Percentiles rank a stretch among this genome's conserved stretches.
phyloP scores from a whole-genome alignment of 23 tunicate species.

The Oikopleura dioica region DNA sequence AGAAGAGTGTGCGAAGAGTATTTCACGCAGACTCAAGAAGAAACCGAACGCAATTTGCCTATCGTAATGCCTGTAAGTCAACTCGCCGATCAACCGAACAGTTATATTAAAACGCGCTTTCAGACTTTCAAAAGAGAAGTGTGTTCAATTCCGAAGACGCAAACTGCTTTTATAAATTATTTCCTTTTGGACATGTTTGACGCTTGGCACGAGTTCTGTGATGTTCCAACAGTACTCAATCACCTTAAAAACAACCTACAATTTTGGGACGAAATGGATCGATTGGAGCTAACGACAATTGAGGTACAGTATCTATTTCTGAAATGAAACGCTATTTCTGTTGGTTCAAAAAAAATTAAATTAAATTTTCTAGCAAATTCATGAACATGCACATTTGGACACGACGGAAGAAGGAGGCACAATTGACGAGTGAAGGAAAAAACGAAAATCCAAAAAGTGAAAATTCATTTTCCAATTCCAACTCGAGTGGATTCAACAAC shows the following conservation, averaged over 20 bases:
- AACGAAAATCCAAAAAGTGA: too few species aligned
- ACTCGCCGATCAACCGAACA: too few species aligned
- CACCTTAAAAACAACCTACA: background rate
- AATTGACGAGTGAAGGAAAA: too few species aligned
- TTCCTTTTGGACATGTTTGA: slow-evolving; percentile 60
- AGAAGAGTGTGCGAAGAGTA: slow-evolving; percentile 47
- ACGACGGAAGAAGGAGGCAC: too few species aligned
- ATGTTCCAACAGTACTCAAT: background rate
- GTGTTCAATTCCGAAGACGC: slow-evolving; percentile 54
- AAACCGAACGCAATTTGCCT: slow-evolving; percentile 25
- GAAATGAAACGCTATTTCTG: background rate
- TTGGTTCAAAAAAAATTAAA: background rate
- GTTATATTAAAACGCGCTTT: background rate
- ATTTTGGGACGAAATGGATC: background rate
- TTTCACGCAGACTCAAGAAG: slow-evolving; percentile 48
- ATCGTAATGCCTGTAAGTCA: slow-evolving; percentile 32
- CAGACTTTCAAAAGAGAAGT: slow-evolving; percentile 26
- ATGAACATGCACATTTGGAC: too few species aligned
- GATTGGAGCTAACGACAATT: background rate
- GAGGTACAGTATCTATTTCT: background rate
- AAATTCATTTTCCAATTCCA: too few species aligned
- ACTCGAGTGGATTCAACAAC: too few species aligned
- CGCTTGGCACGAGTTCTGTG: slow-evolving; percentile 34
- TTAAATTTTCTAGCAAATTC: too few species aligned
- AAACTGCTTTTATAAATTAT: slow-evolving; percentile 38